Evolutionary conservation across 2,888 invertebrate species (phyloP), one percentile per base, ranked within the genome.

Genomic region (Morpho deidamia): DNA sequence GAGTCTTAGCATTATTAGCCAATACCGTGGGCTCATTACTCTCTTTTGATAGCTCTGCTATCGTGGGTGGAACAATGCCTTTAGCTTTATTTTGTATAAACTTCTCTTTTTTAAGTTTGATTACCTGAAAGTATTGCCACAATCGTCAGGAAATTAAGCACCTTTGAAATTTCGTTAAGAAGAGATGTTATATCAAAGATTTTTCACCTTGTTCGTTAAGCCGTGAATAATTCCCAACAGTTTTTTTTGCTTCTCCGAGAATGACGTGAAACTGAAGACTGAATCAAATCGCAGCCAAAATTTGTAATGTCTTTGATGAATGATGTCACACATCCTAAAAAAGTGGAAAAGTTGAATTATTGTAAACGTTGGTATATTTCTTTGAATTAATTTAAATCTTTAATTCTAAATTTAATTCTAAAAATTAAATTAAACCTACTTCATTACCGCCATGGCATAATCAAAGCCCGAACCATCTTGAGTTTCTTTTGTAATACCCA

Each of bases 391-490:
- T n/a, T n/a, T n/a, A n/a, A n/a, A n/a, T n/a, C n/a, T n/a, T n/a
- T n/a, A n/a, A n/a, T n/a, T n/a, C n/a, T n/a, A n/a, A n/a, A n/a
- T n/a, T n/a, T n/a, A n/a, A n/a, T n/a, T n/a, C n/a, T n/a, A n/a
- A n/a, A n/a, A n/a, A n/a, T n/a, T n/a, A n/a, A 23, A 23, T 23
- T 23, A 1, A 7, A 68, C 82, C 81, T 62, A 90, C 83, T 95
- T 95, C 92, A 95, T 95, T 0, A 95, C 95, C 58, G 95, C 95
- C 92, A 94, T 93, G 7, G 95, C 95, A 68, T 96, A 96, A 68
- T 95, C 94, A 70, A 92, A 94, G 49, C 95, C 95, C 68, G 91
- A 83, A 75, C 92, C 90, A 72, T 94, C 91, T 77, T 95, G 93
- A 39, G 93, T 93, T 63, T 92, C 91, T 71, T 93, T 95, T 53